Evolutionary conservation across 2,113 vertebrate species (phyloP).

Genomic region (Misgurnus mizolepis): DNA sequence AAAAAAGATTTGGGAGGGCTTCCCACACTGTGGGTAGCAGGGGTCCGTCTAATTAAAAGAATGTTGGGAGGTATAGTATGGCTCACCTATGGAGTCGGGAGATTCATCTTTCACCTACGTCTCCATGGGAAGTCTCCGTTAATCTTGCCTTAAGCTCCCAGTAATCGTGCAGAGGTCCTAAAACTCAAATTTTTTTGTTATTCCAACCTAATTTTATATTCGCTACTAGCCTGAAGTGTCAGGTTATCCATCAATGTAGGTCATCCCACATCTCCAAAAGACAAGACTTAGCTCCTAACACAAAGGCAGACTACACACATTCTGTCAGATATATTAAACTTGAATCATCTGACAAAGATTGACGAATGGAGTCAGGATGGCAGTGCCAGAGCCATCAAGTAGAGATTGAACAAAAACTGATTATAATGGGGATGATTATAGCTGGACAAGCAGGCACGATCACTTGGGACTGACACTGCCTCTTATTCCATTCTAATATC

Average conservation of each 20-base stretch:
- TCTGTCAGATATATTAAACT: slow-evolving; percentile 16
- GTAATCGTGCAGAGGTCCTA: slow-evolving; percentile 17
- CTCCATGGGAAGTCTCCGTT: slow-evolving; percentile 2
- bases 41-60: slow-evolving; percentile 27
- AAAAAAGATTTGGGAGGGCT: background rate
- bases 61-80: slow-evolving; percentile 8
- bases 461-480: background rate
- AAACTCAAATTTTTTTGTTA: background rate
- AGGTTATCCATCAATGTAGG: slow-evolving; percentile 16
- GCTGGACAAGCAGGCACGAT: slow-evolving; percentile 9
- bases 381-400: background rate
- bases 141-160: slow-evolving; percentile 18
- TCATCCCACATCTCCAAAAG: background rate
- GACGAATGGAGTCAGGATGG: slow-evolving; percentile 12
- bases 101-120: slow-evolving; percentile 14
- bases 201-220: background rate
- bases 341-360: slow-evolving; percentile 28
- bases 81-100: slow-evolving; percentile 51
- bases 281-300: slow-evolving; percentile 24
- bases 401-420: slow-evolving; percentile 16
- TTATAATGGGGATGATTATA: slow-evolving; percentile 27
- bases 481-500: too few species aligned
- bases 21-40: background rate
- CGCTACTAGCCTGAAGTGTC: background rate
- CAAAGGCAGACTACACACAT: background rate